phyloP scores from a whole-genome alignment of 1,140 invertebrate genomes.

The Plectrocnemia conspersa region DNA sequence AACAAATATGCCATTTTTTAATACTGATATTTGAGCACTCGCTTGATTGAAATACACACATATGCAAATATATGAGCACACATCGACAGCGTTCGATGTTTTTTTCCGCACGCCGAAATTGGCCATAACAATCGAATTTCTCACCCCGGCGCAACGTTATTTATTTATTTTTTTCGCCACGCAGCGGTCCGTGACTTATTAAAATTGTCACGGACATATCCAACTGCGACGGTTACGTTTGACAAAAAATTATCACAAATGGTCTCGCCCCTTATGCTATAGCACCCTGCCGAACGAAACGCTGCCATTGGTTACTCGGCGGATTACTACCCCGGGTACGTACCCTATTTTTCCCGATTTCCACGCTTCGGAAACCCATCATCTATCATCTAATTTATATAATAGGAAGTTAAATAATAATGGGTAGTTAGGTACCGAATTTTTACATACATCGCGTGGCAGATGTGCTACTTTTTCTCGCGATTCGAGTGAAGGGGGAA shows the following conservation, averaged over 20 bases:
- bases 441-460: slow-evolving; percentile 9
- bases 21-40: no score
- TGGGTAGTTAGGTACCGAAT: slow-evolving; percentile 20
- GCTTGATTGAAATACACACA: no score
- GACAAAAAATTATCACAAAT: slow-evolving; percentile 33
- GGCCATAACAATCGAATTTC: slow-evolving; percentile 27
- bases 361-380: slow-evolving; percentile 34
- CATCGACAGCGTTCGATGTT: no score
- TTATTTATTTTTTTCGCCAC: slow-evolving; percentile 21
- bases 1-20: no score
- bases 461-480: slow-evolving; percentile 29
- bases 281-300: slow-evolving; percentile 4
- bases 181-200: slow-evolving; percentile 35
- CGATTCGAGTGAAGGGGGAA: no score
- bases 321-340: slow-evolving; percentile 22
- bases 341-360: slow-evolving; percentile 33
- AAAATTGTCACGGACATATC: slow-evolving; percentile 34
- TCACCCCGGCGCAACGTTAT: slow-evolving; percentile 12
- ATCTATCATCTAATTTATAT: slow-evolving; percentile 36
- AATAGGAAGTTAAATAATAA: slow-evolving; percentile 36
- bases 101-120: slow-evolving; percentile 17
- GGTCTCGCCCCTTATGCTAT: not conserved
- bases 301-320: slow-evolving; percentile 11
- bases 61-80: no score
- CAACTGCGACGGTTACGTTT: slow-evolving; percentile 35